Evolutionary conservation across 2,797 vertebrate genomes (phyloP).

Genomic region (Streptopelia turtur): DNA sequence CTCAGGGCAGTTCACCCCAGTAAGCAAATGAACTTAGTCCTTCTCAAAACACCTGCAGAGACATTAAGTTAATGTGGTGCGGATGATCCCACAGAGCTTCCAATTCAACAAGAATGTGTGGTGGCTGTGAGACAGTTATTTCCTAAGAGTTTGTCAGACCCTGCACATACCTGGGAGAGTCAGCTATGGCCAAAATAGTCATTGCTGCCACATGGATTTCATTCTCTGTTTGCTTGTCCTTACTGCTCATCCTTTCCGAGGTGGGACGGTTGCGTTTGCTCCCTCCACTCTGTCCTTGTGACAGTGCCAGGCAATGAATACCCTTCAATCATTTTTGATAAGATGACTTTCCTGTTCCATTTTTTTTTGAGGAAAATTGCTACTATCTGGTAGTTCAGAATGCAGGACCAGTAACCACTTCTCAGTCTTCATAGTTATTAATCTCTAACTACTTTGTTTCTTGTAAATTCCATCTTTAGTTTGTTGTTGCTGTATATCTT

Average conservation of each 20-base stretch:
- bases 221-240: background rate
- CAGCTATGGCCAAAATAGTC: background rate
- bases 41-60: background rate
- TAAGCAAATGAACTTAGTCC: background rate
- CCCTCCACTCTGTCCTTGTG: background rate
- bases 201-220: background rate
- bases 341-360: background rate
- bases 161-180: background rate
- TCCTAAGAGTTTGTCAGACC: background rate
- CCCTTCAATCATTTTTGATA: background rate
- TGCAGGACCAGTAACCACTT: background rate
- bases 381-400: background rate
- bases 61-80: background rate
- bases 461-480: background rate
- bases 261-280: background rate
- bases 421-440: background rate
- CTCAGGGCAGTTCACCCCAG: background rate
- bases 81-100: background rate
- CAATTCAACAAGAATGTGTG: accelerated
- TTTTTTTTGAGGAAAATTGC: background rate
- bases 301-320: background rate
- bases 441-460: background rate
- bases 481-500: background rate
- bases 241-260: background rate
- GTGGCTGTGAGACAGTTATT: background rate